Percentiles rank a stretch among this genome's conserved stretches.
These are phyloP conservation scores for Mobula birostris DNA, from an alignment of 2,113 vertebrate species.

Conservation along the genomic window DNA sequence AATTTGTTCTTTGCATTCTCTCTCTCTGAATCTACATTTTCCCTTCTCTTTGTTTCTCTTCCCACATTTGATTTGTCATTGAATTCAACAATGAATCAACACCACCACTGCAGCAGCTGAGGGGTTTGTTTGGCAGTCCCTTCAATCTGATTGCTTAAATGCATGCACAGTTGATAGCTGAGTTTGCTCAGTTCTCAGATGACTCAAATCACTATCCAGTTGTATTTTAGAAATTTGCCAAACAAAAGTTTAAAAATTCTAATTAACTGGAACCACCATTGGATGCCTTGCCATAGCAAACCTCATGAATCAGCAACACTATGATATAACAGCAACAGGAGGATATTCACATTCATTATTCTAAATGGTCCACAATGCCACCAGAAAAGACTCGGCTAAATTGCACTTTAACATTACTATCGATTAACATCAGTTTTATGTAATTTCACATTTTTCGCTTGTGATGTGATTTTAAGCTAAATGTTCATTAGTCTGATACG, in stretches of 20 bases:
- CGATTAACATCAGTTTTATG: not conserved
- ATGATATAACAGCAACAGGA: not conserved
- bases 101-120: too few relatives aligned
- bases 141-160: not conserved
- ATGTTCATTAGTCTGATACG: not conserved
- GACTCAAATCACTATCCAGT: not conserved
- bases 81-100: not conserved
- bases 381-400: not conserved
- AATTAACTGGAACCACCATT: not conserved
- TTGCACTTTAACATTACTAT: too few relatives aligned
- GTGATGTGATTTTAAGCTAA: not conserved
- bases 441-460: not conserved
- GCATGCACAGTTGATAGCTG: not conserved
- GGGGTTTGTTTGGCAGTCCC: not conserved
- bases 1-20: not conserved
- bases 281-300: not conserved
- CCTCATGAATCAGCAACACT: not conserved
- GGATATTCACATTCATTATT: not conserved
- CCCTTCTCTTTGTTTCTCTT: not conserved
- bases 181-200: not conserved
- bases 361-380: not conserved
- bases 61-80: not conserved
- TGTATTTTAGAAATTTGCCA: not conserved
- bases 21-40: not conserved
- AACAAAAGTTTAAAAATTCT: not conserved